Evolutionary conservation across 2,797 vertebrate species (phyloP), one percentile per base, ranked within the genome.

Genomic region (Phalanger gymnotis): DNA sequence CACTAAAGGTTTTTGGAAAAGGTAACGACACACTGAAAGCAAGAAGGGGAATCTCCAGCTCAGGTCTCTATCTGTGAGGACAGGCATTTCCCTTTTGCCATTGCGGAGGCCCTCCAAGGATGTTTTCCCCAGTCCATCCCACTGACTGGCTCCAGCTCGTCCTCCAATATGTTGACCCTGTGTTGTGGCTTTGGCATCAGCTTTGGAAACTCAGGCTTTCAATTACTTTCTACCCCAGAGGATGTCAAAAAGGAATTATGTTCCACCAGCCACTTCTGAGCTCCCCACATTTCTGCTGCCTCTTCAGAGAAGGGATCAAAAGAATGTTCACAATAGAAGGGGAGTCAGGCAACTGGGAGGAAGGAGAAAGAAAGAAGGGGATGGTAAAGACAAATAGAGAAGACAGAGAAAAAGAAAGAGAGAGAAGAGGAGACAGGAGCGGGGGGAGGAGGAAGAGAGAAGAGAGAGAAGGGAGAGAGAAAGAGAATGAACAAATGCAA

Each of bases 211-310:
- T 96, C 92, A 96, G 94, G 97, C 93, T 97, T 96, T 97, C 97
- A 98, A 94, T 93, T 96, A 96, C 96, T 98, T 98, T 97, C 97
- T 96, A 97, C 95, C 96, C 97, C 95, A 98, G 95, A 97, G 97
- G 97, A 97, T 97, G 96, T 66, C 40, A 81, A 97, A 96, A 96
- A 97, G 95, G 94, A 94, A 73, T 95, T 97, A 96, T 96, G 93
- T 96, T 96, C 93, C 93, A 96, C 95, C 94, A 97, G 95, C 96
- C 96, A 96, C 97, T 97, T 98, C 95, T 97, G 96, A 97, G 96
- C 66, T n/a, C 93, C 96, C 96, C 94, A 54, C 81, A 73, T 96
- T 94, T 96, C 95, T 97, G 92, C 94, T 93, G 54, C 81, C 90
- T 66, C 95, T 97, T 96, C 95, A 91, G 93, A 96, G 94, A 95